These are phyloP conservation scores for Sebastes miniatus DNA, from an alignment of 2,797 vertebrate species.

Conservation along the genomic window DNA sequence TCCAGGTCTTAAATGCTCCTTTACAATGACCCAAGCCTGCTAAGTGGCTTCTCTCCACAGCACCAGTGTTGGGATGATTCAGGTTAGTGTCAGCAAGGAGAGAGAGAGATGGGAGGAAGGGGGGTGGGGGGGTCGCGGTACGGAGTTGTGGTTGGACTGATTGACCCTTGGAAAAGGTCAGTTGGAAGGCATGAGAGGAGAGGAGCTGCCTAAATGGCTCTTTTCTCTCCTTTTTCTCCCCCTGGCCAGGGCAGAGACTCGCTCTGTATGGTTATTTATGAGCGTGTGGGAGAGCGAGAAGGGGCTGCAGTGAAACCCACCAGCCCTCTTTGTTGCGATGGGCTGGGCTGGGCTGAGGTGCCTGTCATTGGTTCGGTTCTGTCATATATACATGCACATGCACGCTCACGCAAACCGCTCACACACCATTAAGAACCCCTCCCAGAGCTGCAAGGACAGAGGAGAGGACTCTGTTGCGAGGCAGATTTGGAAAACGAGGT, in stretches of 20 bases:
- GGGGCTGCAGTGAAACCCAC: slow-evolving; percentile 65
- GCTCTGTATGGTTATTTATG: slow-evolving; percentile 78
- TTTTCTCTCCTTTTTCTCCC: slow-evolving; percentile 70
- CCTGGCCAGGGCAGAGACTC: slow-evolving; percentile 55
- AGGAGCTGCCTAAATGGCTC: slow-evolving; percentile 74
- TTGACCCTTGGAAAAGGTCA: slow-evolving; percentile 79
- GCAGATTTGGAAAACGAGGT: slow-evolving; percentile 77
- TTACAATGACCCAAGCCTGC: slow-evolving; percentile 64
- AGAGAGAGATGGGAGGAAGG: slow-evolving; percentile 19
- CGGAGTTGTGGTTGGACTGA: slow-evolving; percentile 60
- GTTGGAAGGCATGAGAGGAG: slow-evolving; percentile 76
- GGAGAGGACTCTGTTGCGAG: slow-evolving; percentile 75
- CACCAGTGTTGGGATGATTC: slow-evolving; percentile 63
- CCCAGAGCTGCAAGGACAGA: slow-evolving; percentile 68
- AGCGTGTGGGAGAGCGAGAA: slow-evolving; percentile 74
- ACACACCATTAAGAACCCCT: slow-evolving; percentile 64
- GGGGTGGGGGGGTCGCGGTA: background rate
- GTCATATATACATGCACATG: slow-evolving; percentile 64
- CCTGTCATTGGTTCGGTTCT: slow-evolving; percentile 68
- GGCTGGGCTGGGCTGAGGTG: slow-evolving; percentile 62
- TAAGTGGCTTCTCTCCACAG: slow-evolving; percentile 68
- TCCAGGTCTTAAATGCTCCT: slow-evolving; percentile 58
- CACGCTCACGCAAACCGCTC: slow-evolving; percentile 40
- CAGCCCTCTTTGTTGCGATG: slow-evolving; percentile 65
- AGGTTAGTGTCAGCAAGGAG: slow-evolving; percentile 59